Conservation (phyloP, 2,113 vertebrate genomes). For the Halcyon senegalensis region DNA sequence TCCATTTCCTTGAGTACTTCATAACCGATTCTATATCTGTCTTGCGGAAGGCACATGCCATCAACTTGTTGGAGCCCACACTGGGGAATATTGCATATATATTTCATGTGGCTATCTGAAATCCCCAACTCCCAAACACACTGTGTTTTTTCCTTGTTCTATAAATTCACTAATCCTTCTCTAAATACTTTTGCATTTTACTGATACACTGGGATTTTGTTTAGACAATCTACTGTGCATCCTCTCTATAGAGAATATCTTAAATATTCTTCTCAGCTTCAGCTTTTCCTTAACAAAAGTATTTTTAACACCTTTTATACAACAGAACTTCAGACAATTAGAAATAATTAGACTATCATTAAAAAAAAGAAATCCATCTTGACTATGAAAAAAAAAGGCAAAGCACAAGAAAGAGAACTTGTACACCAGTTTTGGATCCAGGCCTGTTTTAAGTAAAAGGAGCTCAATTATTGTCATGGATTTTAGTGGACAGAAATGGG, state of each 20-base stretch:
- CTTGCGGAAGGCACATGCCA: background rate
- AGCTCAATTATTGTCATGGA: background rate
- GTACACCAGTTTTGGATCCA: background rate
- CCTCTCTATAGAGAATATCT: background rate
- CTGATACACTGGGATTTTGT: background rate
- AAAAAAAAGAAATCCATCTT: background rate
- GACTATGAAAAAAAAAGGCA: background rate
- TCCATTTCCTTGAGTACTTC: background rate
- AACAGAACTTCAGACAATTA: background rate
- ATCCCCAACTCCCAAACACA: background rate
- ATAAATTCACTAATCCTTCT: background rate
- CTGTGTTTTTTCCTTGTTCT: background rate
- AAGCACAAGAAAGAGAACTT: background rate
- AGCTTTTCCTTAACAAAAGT: background rate
- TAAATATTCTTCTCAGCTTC: background rate
- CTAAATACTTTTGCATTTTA: background rate
- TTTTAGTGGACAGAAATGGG: background rate
- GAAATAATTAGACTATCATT: background rate
- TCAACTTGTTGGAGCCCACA: background rate
- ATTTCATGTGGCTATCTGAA: background rate
- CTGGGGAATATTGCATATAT: background rate
- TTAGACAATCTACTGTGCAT: background rate
- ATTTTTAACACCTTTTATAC: background rate
- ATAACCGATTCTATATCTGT: background rate
- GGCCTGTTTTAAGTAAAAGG: background rate